Evolutionary conservation across 2,113 vertebrate genomes (phyloP).

Genomic region (Grallaria varia): DNA sequence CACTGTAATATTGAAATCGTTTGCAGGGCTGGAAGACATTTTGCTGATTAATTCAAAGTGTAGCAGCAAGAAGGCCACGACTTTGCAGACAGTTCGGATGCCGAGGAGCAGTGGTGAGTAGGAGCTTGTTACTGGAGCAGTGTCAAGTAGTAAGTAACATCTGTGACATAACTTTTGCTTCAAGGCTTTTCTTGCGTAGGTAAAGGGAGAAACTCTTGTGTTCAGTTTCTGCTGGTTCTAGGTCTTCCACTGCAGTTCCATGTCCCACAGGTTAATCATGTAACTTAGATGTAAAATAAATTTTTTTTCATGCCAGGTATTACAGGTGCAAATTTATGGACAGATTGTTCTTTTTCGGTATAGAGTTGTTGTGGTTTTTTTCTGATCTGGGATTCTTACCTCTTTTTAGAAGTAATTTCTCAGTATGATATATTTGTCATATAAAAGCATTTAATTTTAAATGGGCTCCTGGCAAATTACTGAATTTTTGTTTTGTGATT

Average conservation of each 20-base stretch:
- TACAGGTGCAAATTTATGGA: neutral
- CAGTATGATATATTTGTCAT: neutral
- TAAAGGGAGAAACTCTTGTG: neutral
- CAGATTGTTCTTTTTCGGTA: neutral
- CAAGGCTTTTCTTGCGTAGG: neutral
- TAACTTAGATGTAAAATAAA: neutral
- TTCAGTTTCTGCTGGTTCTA: neutral
- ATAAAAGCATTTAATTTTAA: neutral
- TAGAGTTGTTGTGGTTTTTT: neutral
- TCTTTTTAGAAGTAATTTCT: neutral
- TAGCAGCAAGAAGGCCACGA: slow-evolving; percentile 17
- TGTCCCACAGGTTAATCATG: accelerated
- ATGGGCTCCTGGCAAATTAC: neutral
- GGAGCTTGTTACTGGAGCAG: neutral
- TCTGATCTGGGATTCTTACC: neutral
- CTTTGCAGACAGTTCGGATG: slow-evolving; percentile 80
- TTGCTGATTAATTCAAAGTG: slow-evolving; percentile 80
- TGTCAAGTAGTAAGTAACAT: neutral
- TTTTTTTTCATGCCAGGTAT: accelerated
- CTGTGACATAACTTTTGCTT: neutral
- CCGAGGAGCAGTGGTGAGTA: slow-evolving; percentile 85
- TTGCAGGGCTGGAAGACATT: slow-evolving; percentile 82
- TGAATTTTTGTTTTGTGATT: neutral
- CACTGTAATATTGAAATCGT: neutral
- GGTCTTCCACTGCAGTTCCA: neutral